Evolutionary conservation across 2,113 vertebrate species (phyloP).

Genomic region (Eurypyga helias): DNA sequence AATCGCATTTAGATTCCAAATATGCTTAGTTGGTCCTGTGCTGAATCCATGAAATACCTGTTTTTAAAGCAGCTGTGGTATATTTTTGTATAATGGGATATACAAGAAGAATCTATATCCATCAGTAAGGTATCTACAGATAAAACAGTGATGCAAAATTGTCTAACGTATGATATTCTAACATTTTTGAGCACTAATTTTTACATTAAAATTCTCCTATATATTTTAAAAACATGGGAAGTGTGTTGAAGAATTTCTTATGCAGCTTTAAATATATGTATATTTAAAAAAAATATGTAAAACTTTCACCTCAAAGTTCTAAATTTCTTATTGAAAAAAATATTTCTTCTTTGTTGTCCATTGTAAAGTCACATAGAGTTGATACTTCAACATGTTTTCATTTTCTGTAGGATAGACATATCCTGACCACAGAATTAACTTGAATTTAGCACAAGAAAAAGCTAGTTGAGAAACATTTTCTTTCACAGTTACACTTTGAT

Average conservation of each 20-base stretch:
- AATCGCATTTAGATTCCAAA: neutral
- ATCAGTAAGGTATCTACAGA: neutral
- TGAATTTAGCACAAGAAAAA: neutral
- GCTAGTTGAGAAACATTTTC: neutral
- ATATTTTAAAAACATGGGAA: neutral
- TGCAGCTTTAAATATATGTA: neutral
- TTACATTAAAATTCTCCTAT: neutral
- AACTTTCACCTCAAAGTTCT: neutral
- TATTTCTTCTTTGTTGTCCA: neutral
- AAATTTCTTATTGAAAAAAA: neutral
- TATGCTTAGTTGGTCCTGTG: neutral
- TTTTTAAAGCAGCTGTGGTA: neutral
- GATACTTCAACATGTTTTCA: neutral
- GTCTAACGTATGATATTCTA: neutral
- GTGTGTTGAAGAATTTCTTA: neutral
- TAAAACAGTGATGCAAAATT: neutral
- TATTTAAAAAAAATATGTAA: neutral
- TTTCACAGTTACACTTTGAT: neutral
- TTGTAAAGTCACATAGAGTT: neutral
- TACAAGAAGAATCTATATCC: neutral
- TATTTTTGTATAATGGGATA: neutral
- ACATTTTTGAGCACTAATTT: neutral
- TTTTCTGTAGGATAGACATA: neutral
- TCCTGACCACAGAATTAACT: neutral
- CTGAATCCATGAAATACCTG: neutral